Evolutionary conservation across 2,113 vertebrate species (phyloP), one percentile per base, ranked within the genome.

Genomic region (Scytalopus superciliaris): DNA sequence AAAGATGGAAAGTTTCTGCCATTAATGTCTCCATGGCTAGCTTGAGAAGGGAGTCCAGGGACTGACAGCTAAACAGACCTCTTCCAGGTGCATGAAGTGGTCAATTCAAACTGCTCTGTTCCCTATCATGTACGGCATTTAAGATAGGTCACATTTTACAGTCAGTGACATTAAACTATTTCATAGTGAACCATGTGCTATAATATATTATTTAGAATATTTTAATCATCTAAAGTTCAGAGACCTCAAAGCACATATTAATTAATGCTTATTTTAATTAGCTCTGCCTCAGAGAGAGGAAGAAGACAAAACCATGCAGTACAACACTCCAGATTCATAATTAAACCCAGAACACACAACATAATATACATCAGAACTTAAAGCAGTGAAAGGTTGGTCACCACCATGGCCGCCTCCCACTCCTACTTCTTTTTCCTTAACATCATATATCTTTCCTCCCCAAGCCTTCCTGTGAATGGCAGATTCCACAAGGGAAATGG

Each of bases 241-340:
- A 52, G 80, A 78, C 93, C 89, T 85, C 80, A 79, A 95, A 95
- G 90, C 33, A 90, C 67, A 59, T 77, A 89, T 93, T 96, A 96
- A 96, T 96, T 93, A 96, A 96, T 91, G 83, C 16, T 67, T 93
- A 74, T 92, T 91, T 93, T 96, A 94, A 95, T 96, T 95, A 96
- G 68, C 64, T 86, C 60, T 84, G 76, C 68, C 83, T 95, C 72
- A 81, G 75, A 92, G 74, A 91, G 52, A 88, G 62, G 67, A 30
- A 89, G 50, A 89, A 92, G 72, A 66, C 64, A 90, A 88, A 96
- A 94, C 52, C 74, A 27, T 56, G 68, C 49, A 88, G 39, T 31
- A 16, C 68, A 63, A 75, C 8, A 33, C 49, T 91, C 76, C 56
- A 74, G 64, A 78, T 80, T 44, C 24, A 2, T 90, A 93, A 93